Evolutionary conservation across 1,140 invertebrate genomes (phyloP).

Genomic region (Atta colombica): DNA sequence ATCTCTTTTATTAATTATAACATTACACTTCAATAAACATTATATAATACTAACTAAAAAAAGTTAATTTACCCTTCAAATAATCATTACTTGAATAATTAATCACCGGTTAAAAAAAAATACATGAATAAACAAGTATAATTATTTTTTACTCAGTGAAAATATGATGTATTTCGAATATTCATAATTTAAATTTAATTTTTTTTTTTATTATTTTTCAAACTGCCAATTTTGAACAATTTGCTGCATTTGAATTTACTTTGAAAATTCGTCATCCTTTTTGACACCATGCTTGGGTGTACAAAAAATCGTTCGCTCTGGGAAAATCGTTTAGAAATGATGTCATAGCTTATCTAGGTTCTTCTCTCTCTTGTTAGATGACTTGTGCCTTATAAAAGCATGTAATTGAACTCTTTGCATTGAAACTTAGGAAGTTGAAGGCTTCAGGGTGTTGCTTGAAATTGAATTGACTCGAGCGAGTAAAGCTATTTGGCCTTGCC

Average conservation of each 20-base stretch:
- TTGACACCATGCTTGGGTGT: no score
- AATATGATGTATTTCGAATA: not conserved
- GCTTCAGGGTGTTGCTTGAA: conserved; percentile 30
- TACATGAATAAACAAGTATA: not conserved
- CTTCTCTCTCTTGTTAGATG: conserved; percentile 9
- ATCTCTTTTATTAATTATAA: conserved; percentile 7
- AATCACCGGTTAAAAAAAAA: not conserved
- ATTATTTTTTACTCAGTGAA: not conserved
- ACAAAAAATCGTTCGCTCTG: not conserved
- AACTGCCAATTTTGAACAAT: not conserved
- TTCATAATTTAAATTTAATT: not conserved
- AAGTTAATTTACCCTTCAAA: conserved; percentile 15
- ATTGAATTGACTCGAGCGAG: conserved; percentile 39
- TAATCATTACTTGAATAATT: not conserved
- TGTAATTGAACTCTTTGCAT: conserved; percentile 62
- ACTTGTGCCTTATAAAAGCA: conserved; percentile 23
- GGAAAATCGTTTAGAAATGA: conserved; percentile 3
- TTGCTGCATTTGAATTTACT: conserved; percentile 29
- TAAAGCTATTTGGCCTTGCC: conserved; percentile 2
- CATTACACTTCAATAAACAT: not conserved
- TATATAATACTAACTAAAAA: not conserved
- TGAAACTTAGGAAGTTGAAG: conserved; percentile 50
- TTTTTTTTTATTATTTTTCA: not conserved
- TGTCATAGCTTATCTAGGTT: conserved; percentile 29
- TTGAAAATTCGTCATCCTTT: conserved; percentile 26